Evolutionary conservation across 2,888 invertebrate genomes (phyloP), one percentile per base, ranked within the genome.

Genomic region (Aphrophora alni): DNA sequence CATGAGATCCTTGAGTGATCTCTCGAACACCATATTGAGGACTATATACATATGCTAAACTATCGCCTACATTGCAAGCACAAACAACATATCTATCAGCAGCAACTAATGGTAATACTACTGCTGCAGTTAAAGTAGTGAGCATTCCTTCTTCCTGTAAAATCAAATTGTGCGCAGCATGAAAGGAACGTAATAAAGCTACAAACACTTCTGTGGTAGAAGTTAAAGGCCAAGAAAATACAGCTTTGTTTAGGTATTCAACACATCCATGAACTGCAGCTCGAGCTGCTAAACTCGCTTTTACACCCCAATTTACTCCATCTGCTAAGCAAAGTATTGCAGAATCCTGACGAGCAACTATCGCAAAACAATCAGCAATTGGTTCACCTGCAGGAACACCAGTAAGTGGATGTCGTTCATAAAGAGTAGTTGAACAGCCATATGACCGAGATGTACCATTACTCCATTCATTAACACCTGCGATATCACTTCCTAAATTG

Each of bases 281-380:
- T 84, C 95, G 91, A n/a, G 95, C 95, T 21, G 96, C 96, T 84
- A 95, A 89, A 81, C 94, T 92, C 26, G 96, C 95, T 86, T 95
- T 95, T 87, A 95, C 94, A 88, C 97, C 97, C 97, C 97, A 97
- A 89, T 97, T 97, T 1, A 97, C 97, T 27, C 97, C 97, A 89
- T 97, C 97, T 2, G 96, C 97, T 80, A 97, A 90, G 17, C 94
- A 94, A 87, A 97, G 89, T 80, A 96, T 90, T 21, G 94, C 93
- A 82, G 93, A 94, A 89, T 96, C 94, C n/a, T 90, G 90, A 75
- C 93, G 89, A 4, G 92, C 91, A 51, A 93, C 93, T 82, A 97
- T 89, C 0, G 94, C 96, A 89, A 95, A 97, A 85, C 95, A 95
- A 89, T 97, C 97, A 21, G 97, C 97, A 83, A 97, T 94, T 0